phyloP scores from a whole-genome alignment of 2,113 vertebrate species.

The Paramormyrops kingsleyae region DNA sequence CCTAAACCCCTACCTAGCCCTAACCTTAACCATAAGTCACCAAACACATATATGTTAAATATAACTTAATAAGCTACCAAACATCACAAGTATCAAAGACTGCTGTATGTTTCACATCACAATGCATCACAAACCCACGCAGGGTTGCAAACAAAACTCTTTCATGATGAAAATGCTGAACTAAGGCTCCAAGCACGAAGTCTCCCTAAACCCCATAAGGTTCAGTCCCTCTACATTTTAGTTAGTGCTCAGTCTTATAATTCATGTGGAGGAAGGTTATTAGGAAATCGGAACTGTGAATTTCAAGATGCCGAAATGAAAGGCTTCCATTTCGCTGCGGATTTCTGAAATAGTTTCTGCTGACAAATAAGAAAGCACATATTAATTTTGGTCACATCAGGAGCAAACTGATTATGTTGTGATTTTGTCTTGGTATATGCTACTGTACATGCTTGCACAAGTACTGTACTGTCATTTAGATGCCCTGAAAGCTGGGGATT shows the following conservation, averaged over 20 bases:
- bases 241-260: neutral
- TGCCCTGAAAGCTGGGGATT: neutral
- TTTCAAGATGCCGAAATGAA: neutral
- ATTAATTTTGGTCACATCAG: neutral
- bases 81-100: neutral
- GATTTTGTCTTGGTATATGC: neutral
- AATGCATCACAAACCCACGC: neutral
- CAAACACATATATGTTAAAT: no score
- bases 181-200: neutral
- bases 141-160: neutral
- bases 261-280: neutral
- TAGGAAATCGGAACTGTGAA: neutral
- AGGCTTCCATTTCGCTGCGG: neutral
- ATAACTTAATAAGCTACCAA: neutral
- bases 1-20: no score
- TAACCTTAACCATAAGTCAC: no score
- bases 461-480: neutral
- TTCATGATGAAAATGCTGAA: neutral
- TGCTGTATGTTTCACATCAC: neutral
- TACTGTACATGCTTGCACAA: neutral
- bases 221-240: neutral
- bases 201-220: neutral
- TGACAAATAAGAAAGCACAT: neutral
- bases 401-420: neutral
- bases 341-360: neutral